Percentiles rank a stretch among this genome's conserved stretches.
Evolutionary conservation across 2,888 invertebrate species (phyloP).

Genomic region (Cataglyphis livida): DNA sequence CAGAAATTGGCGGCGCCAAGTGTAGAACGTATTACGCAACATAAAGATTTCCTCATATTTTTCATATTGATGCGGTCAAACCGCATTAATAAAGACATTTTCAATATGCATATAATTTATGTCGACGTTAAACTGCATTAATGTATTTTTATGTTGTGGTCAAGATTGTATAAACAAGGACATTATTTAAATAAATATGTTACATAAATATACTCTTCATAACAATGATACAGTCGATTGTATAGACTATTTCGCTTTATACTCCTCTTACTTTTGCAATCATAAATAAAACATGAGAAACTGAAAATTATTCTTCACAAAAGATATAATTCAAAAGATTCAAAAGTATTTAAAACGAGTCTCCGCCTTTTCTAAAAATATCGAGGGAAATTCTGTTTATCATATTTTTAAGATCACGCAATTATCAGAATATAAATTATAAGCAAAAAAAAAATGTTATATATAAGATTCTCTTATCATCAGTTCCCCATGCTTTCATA

Average conservation of each 20-base stretch:
- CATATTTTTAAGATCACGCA: background rate
- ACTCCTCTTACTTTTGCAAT: background rate
- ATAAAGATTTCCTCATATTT: background rate
- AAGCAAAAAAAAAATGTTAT: background rate
- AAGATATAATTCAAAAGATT: background rate
- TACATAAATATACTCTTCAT: background rate
- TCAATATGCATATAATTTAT: background rate
- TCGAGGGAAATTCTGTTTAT: background rate
- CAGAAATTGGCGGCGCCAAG: background rate
- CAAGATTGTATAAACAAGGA: background rate
- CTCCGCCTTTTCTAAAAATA: background rate
- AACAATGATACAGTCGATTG: background rate
- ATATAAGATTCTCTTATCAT: background rate
- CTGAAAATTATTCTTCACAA: constrained; percentile 7
- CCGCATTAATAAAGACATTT: background rate
- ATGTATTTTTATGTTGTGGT: background rate
- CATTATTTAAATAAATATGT: background rate
- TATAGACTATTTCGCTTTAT: background rate
- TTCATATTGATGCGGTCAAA: background rate
- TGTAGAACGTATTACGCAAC: background rate
- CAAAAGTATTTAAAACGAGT: constrained; percentile 26
- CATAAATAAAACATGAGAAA: background rate
- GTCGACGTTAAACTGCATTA: background rate
- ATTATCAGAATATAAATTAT: background rate
- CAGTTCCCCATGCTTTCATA: background rate